Evolutionary conservation across 2,113 vertebrate species (phyloP).

Genomic region (Hemicordylus capensis): DNA sequence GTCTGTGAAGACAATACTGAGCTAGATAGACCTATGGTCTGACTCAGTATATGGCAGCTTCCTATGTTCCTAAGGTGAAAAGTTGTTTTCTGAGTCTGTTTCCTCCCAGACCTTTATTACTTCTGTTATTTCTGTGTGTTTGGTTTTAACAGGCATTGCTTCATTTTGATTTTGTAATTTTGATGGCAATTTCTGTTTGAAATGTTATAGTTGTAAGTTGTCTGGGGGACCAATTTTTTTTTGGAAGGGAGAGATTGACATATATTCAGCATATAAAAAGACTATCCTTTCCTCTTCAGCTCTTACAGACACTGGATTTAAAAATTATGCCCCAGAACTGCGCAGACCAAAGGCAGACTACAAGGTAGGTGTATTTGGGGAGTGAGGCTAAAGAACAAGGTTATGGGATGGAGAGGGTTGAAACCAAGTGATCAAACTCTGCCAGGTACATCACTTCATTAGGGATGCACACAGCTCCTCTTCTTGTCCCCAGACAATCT

Average conservation of each 20-base stretch:
- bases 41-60: no score
- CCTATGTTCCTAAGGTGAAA: no score
- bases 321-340: conserved; percentile 88
- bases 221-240: neutral
- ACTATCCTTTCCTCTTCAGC: conserved; percentile 69
- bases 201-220: neutral
- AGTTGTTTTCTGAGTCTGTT: no score
- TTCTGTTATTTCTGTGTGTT: neutral
- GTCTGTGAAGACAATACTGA: no score
- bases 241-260: neutral
- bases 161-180: neutral
- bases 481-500: neutral
- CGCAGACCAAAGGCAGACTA: conserved; percentile 89
- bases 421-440: neutral
- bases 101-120: neutral
- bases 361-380: conserved; percentile 78
- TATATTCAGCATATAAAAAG: neutral
- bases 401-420: neutral
- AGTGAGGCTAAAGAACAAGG: neutral
- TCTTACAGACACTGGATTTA: conserved; percentile 76
- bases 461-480: neutral
- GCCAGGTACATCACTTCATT: neutral
- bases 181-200: neutral
- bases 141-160: neutral
- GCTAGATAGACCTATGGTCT: no score